A percentile compares a stretch with the other conserved stretches of the same genome.
Conservation (phyloP, 2,888 invertebrate species). For the Nemurella pictetii region DNA sequence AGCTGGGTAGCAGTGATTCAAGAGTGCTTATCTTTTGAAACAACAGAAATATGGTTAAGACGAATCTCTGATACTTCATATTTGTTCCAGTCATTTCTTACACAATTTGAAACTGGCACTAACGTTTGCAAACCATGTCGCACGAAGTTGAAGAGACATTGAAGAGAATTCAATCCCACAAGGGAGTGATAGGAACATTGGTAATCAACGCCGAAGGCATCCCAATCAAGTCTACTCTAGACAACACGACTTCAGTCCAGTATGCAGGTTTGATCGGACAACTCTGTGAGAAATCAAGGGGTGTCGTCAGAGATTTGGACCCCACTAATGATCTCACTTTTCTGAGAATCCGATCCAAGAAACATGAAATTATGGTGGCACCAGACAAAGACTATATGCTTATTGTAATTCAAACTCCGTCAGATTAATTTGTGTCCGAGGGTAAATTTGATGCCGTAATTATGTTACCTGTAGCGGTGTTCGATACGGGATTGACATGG, state of each 20-base stretch:
- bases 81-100: too few relatives aligned
- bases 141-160: slow-evolving; percentile 94
- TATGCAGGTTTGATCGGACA: slow-evolving; percentile 90
- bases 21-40: too few relatives aligned
- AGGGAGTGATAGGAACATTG: slow-evolving; percentile 93
- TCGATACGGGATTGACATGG: too few relatives aligned
- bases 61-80: too few relatives aligned
- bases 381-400: slow-evolving; percentile 94
- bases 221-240: slow-evolving; percentile 87
- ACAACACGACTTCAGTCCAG: slow-evolving; percentile 93
- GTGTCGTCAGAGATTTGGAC: slow-evolving; percentile 90
- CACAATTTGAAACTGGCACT: too few relatives aligned
- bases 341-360: slow-evolving; percentile 89
- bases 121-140: too few relatives aligned
- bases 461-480: too few relatives aligned
- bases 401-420: slow-evolving; percentile 88
- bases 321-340: slow-evolving; percentile 94
- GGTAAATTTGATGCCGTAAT: too few relatives aligned
- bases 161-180: slow-evolving; percentile 89
- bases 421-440: too few relatives aligned
- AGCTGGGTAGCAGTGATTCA: too few relatives aligned
- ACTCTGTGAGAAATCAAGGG: slow-evolving; percentile 87
- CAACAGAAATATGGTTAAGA: too few relatives aligned
- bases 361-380: slow-evolving; percentile 97
- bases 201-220: slow-evolving; percentile 95